Evolutionary conservation across 2,113 vertebrate genomes (phyloP).

Genomic region (Nibea coibor): DNA sequence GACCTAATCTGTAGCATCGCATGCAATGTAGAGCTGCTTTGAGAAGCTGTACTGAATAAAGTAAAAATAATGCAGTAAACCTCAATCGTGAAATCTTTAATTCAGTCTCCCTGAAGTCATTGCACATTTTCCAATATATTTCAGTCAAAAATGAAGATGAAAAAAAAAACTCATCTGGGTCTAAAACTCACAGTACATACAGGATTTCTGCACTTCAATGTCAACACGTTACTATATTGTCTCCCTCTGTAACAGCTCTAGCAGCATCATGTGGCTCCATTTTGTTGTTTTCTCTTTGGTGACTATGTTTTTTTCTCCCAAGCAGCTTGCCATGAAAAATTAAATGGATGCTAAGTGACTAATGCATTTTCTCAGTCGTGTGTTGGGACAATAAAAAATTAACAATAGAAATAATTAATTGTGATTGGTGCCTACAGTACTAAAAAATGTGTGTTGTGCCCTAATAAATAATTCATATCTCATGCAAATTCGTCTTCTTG

Average conservation of each 20-base stretch:
- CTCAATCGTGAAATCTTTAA: background rate
- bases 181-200: conserved; percentile 3
- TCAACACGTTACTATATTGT: background rate
- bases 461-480: conserved; percentile 88
- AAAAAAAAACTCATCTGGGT: background rate
- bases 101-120: background rate
- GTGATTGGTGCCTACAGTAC: conserved; percentile 89
- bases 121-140: background rate
- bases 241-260: conserved; percentile 19
- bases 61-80: background rate
- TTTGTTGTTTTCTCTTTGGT: conserved; percentile 71
- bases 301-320: conserved; percentile 79
- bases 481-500: conserved; percentile 81
- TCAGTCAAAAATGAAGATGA: background rate
- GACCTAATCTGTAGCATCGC: background rate
- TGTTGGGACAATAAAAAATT: conserved; percentile 91
- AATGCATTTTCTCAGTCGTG: conserved; percentile 92
- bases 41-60: background rate
- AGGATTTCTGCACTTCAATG: background rate
- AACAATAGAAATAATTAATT: conserved; percentile 90
- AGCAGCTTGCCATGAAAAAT: conserved; percentile 90
- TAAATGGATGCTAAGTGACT: conserved; percentile 89
- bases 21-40: background rate
- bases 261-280: conserved; percentile 46
- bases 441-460: conserved; percentile 87